These are phyloP conservation scores for Ptilorrhoa leucosticta DNA, from an alignment of 2,113 vertebrate genomes.

Conservation along the genomic window DNA sequence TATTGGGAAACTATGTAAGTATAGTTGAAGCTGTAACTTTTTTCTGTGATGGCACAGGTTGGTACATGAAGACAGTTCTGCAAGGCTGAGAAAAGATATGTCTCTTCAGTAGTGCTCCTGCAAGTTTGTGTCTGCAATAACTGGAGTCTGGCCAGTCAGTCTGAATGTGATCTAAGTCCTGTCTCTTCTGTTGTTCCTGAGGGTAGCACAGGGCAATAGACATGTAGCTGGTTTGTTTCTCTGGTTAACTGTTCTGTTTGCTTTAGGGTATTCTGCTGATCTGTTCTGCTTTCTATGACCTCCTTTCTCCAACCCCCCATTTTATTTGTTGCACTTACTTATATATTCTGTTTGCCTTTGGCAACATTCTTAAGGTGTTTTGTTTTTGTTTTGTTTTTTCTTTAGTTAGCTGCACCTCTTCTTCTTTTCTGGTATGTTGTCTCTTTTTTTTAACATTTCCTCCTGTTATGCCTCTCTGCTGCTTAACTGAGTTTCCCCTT, in stretches of 20 bases:
- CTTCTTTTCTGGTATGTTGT: neutral
- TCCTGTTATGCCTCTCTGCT: neutral
- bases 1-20: constrained; percentile 93
- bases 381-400: neutral
- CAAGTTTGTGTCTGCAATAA: neutral
- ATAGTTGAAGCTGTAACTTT: neutral
- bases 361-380: neutral
- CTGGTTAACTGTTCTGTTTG: neutral
- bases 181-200: neutral
- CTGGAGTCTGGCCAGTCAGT: neutral
- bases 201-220: neutral
- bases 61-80: neutral
- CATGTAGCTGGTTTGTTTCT: neutral
- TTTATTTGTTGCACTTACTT: neutral
- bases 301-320: neutral
- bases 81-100: neutral
- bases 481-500: neutral
- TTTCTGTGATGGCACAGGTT: neutral
- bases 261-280: neutral
- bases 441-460: neutral
- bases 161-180: neutral
- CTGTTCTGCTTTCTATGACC: neutral
- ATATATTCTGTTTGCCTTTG: neutral
- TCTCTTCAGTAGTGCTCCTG: neutral
- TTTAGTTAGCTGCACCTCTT: neutral